Evolutionary conservation across 2,113 vertebrate genomes (phyloP).

Genomic region (Scomber scombrus): DNA sequence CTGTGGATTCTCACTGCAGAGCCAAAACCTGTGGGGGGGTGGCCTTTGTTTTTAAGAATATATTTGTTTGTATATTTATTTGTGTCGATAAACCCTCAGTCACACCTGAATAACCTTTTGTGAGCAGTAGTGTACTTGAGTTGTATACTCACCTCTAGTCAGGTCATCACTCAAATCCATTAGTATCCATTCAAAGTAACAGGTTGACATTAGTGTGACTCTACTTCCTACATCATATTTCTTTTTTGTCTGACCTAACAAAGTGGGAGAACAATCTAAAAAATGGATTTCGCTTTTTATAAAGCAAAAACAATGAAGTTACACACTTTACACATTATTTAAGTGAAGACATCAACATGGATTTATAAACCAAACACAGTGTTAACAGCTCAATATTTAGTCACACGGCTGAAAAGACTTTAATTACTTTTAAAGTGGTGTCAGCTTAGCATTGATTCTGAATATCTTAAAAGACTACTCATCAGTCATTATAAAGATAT

Average conservation of each 20-base stretch:
- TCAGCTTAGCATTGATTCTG: background rate
- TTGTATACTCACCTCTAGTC: background rate
- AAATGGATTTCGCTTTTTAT: background rate
- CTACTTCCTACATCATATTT: background rate
- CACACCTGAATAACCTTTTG: background rate
- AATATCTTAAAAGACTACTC: conserved; percentile 24
- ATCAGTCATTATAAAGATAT: background rate
- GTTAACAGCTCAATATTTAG: conserved; percentile 3
- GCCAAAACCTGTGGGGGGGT: background rate
- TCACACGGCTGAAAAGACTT: background rate
- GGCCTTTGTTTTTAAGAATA: background rate
- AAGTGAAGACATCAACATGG: background rate
- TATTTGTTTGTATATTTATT: background rate
- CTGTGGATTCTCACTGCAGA: conserved; percentile 5
- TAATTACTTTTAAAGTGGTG: background rate
- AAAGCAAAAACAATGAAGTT: background rate
- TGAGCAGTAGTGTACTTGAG: background rate
- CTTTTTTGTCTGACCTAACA: too few species aligned
- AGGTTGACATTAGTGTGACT: background rate
- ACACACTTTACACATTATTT: background rate
- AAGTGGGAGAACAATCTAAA: too few species aligned
- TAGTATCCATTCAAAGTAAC: background rate
- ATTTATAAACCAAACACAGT: background rate
- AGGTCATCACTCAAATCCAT: background rate
- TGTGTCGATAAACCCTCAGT: background rate